A percentile compares a stretch with the other conserved stretches of the same genome.
These are phyloP conservation scores for Lutjanus erythropterus DNA, from an alignment of 2,113 vertebrate genomes.

Conservation along the genomic window DNA sequence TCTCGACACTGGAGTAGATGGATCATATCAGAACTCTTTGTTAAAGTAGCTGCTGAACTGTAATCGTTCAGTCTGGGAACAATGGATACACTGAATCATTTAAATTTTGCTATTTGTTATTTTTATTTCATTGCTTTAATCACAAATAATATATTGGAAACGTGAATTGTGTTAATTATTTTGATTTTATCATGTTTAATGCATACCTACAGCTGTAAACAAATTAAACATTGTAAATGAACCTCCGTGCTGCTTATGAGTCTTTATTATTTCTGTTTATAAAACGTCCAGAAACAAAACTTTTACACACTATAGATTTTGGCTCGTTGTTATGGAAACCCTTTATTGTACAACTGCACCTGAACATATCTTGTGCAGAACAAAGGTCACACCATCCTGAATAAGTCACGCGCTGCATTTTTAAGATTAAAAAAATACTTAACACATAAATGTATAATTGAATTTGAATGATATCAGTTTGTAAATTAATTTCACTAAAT, in stretches of 20 bases:
- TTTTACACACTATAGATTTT: background rate
- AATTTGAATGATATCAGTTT: background rate
- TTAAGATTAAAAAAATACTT: background rate
- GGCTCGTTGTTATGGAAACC: background rate
- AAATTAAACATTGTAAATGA: slow-evolving; percentile 47
- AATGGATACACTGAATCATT: slow-evolving; percentile 14
- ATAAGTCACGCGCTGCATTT: background rate
- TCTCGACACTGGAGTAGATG: background rate
- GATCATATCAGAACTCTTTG: slow-evolving; percentile 21
- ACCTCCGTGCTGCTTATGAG: background rate
- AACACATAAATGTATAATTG: background rate
- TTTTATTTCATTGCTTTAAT: slow-evolving; percentile 46
- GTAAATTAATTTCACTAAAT: no score
- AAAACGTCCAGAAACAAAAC: background rate
- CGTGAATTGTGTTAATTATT: slow-evolving; percentile 16
- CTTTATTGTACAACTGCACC: background rate
- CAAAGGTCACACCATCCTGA: background rate
- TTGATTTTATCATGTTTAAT: slow-evolving; percentile 51
- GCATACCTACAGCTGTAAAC: slow-evolving; percentile 41
- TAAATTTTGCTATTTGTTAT: slow-evolving; percentile 27
- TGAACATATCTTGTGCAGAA: background rate
- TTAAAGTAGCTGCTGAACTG: slow-evolving; percentile 37
- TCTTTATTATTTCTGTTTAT: background rate
- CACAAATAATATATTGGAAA: slow-evolving; percentile 33
- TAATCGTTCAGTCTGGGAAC: slow-evolving; percentile 15